Base-by-base conservation (phyloP, 2,797 vertebrate genomes). In the Cossypha niveicapilla region DNA sequence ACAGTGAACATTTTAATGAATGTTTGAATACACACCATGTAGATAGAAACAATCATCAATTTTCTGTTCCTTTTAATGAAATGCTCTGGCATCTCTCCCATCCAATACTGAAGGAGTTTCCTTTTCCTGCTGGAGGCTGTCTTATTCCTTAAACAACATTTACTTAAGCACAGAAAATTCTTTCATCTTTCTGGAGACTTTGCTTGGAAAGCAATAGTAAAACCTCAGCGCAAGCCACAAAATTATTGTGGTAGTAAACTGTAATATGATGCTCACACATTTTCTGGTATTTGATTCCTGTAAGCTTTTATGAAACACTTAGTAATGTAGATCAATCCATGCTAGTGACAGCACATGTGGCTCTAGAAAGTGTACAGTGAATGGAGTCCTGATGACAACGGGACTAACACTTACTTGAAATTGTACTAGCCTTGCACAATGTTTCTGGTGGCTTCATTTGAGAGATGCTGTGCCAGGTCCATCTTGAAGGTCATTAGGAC, bases 171-270 rank as follows among this genome's bases (percentile, higher is more conserved):
- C 17, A 65, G 62, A 54, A 75, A 88, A 86, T 78, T 75, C 65
- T 51, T 72, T 78, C 10, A 13, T 57, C 16, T 86, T 92, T 92
- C 54, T 27, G 30, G 12, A 50, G 65, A 76, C 28, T 63, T 87
- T 89, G 48, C 84, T 82, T 92, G 78, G 72, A 91, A 96, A 86
- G 61, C 21, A 76, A 56, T 27, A 48, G 48, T 57, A 85, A 93
- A 87, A 88, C 25, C 54, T 86, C 53, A 81, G 44, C 51, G 54
- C 32, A 65, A 92, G 32, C 81, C 82, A 56, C 54, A 37, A 41
- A 86, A 89, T 77, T 72, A 50, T 30, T 88, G 54, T 58, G 47
- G 56, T 63, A 79, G 51, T 71, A 66, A 95, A 89, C 42, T 65
- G 79, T 65, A 89, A 54, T 67, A n/a, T 47, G 78, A 90, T 86